Evolutionary conservation across 2,888 invertebrate genomes (phyloP).

Genomic region (Reticulitermes lucifugus): DNA sequence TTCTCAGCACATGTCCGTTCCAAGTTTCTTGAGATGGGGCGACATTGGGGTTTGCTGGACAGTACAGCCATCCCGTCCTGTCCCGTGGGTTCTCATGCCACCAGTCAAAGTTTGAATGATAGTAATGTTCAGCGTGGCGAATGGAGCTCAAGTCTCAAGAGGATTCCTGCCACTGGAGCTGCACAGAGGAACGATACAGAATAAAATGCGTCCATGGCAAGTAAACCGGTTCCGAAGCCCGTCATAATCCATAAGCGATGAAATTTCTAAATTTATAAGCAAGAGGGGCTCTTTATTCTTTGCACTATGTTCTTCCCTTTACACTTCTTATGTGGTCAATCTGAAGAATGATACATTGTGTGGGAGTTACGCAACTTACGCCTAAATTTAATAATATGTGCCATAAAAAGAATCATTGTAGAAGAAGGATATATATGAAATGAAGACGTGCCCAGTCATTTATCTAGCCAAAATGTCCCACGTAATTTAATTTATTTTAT

Average conservation of each 20-base stretch:
- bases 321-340: too few species aligned
- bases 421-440: too few species aligned
- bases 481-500: too few species aligned
- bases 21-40: slow-evolving; percentile 11
- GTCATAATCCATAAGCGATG: neutral
- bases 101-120: slow-evolving; percentile 21
- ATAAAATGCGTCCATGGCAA: neutral
- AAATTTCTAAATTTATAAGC: neutral
- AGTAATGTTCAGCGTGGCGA: slow-evolving; percentile 8
- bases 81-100: slow-evolving; percentile 18
- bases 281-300: too few species aligned
- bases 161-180: neutral
- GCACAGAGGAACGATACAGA: neutral
- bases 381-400: too few species aligned
- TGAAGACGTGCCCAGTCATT: too few species aligned
- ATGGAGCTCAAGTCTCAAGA: slow-evolving; percentile 8
- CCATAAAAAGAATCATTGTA: too few species aligned
- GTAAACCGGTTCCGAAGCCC: neutral
- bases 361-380: too few species aligned
- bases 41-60: neutral
- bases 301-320: too few species aligned
- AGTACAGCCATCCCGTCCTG: neutral
- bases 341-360: too few species aligned
- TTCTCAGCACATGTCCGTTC: slow-evolving; percentile 14
- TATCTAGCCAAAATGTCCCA: too few species aligned